Conservation (phyloP, 2,797 vertebrate genomes). For the Lepilemur ruficaudatus region DNA sequence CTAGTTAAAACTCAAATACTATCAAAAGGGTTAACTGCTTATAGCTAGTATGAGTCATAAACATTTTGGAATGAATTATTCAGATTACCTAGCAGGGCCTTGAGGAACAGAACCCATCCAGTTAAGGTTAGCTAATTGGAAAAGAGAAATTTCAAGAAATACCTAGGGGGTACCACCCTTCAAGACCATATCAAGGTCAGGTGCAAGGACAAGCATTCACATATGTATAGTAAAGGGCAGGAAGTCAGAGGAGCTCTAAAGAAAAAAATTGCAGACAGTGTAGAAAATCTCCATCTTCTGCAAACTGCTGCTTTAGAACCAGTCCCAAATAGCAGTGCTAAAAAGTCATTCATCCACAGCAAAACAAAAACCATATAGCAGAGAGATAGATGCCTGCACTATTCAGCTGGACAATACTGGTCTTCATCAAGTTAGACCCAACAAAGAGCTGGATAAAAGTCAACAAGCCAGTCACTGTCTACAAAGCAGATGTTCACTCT, state of each 20-base stretch:
- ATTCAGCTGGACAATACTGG: constrained; percentile 1
- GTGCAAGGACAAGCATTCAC: not conserved
- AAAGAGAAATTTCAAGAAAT: not conserved
- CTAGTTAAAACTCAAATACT: not conserved
- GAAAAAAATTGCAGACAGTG: not conserved
- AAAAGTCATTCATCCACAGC: not conserved
- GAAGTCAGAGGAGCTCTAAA: not conserved
- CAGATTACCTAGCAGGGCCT: not conserved
- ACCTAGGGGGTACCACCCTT: not conserved
- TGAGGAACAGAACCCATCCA: not conserved
- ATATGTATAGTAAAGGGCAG: not conserved
- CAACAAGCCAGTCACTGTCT: constrained; percentile 54
- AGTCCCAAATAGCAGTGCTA: not conserved
- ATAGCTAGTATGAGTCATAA: not conserved
- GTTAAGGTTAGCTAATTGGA: not conserved
- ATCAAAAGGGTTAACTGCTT: not conserved
- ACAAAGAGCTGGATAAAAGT: constrained; percentile 39
- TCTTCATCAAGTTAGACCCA: constrained; percentile 16
- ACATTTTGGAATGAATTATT: constrained; percentile 12
- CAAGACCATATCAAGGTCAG: not conserved
- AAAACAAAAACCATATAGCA: not conserved
- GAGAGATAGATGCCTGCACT: not conserved
- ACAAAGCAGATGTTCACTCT: constrained; percentile 21
- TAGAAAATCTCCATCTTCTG: not conserved
- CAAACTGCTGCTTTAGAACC: constrained; percentile 40